Conservation (phyloP, 1,140 invertebrate genomes). For the Lordiphosa stackelbergi region DNA sequence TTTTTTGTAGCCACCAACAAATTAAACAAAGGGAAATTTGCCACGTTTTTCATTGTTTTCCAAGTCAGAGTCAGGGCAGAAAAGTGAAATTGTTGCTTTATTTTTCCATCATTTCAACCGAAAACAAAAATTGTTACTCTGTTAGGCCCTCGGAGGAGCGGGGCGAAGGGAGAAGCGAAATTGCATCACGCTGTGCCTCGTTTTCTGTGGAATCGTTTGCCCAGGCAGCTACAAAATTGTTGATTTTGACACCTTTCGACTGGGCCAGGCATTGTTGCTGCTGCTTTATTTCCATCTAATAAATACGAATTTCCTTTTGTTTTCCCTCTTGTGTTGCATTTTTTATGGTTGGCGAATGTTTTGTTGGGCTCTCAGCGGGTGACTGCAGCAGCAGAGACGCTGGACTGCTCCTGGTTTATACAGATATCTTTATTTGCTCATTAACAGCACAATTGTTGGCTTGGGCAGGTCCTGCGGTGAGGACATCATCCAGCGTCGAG, state of each 20-base stretch:
- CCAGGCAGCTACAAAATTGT: constrained; percentile 59
- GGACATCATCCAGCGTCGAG: constrained; percentile 4
- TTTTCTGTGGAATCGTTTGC: constrained; percentile 64
- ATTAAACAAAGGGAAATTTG: constrained; percentile 73
- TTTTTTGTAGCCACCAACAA: constrained; percentile 59
- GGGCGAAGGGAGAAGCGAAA: constrained; percentile 35
- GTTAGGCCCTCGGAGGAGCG: not conserved
- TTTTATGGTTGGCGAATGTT: constrained; percentile 61
- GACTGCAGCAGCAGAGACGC: constrained; percentile 37
- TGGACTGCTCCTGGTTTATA: constrained; percentile 38
- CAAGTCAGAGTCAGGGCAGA: constrained; percentile 21
- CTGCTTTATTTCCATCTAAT: constrained; percentile 68
- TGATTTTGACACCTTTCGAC: constrained; percentile 70
- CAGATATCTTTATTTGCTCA: constrained; percentile 71
- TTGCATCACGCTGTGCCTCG: constrained; percentile 65
- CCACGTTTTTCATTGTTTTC: constrained; percentile 75
- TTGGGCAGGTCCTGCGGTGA: constrained; percentile 51
- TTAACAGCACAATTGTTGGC: constrained; percentile 66
- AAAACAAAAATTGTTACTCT: constrained; percentile 42
- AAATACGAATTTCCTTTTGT: constrained; percentile 42
- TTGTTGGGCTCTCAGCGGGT: constrained; percentile 32
- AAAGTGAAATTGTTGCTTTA: constrained; percentile 63
- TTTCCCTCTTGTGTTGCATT: constrained; percentile 46
- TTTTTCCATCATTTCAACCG: constrained; percentile 42
- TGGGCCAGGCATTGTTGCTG: constrained; percentile 36